Percentiles rank a stretch among this genome's conserved stretches.
Conservation (phyloP, 2,113 vertebrate species). For the Trogon melanurus region DNA sequence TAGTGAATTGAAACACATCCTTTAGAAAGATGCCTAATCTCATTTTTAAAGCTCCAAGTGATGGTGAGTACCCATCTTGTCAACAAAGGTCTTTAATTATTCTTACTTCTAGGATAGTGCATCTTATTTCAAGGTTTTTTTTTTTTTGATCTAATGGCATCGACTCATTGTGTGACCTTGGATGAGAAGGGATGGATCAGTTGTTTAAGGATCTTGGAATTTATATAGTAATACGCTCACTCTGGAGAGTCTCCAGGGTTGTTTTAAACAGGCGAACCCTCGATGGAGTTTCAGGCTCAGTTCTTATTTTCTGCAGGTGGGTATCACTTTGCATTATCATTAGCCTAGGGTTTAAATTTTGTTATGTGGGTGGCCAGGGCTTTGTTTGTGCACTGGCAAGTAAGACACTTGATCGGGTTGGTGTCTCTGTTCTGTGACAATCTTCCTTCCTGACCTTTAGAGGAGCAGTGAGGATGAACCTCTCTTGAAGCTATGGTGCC, state of each 20-base stretch:
- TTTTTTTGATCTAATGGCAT: constrained; percentile 10
- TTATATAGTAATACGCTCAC: constrained; percentile 16
- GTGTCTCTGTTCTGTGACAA: background rate
- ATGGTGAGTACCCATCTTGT: background rate
- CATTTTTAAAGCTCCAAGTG: constrained; percentile 43
- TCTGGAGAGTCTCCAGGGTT: background rate
- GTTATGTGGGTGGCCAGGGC: background rate
- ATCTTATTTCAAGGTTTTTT: background rate
- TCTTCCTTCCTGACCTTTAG: background rate
- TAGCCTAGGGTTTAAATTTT: background rate
- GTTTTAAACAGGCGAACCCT: background rate
- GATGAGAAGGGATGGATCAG: constrained; percentile 15
- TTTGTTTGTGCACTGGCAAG: background rate
- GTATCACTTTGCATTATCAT: background rate
- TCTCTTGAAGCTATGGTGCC: background rate
- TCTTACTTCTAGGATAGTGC: background rate
- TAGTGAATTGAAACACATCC: constrained; percentile 42
- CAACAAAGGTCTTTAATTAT: constrained; percentile 50
- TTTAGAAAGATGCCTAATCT: constrained; percentile 54
- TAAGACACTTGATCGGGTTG: background rate
- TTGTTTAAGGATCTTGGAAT: constrained; percentile 48
- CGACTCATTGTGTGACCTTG: constrained; percentile 38
- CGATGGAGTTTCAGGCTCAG: background rate
- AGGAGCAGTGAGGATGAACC: background rate
- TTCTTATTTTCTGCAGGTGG: background rate